These are phyloP conservation scores for Petrophora chlorosata DNA, from an alignment of 2,888 invertebrate species.

Conservation along the genomic window DNA sequence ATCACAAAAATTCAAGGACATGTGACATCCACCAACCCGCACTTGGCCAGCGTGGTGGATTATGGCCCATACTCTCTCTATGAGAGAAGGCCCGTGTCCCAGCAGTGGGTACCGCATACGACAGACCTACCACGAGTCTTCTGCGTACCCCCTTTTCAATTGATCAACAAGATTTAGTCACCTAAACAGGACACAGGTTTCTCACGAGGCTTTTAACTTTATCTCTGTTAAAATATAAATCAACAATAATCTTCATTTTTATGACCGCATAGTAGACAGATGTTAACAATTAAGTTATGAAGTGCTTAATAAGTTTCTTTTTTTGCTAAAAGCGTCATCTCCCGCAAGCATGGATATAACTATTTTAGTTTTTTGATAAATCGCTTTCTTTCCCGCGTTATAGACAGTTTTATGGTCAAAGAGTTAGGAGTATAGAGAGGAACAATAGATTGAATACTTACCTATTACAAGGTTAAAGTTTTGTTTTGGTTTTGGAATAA, in stretches of 20 bases:
- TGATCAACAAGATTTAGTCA: too few species aligned
- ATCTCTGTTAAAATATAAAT: constrained; percentile 31
- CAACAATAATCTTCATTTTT: constrained; percentile 34
- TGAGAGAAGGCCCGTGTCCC: too few species aligned
- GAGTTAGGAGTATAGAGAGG: constrained; percentile 7
- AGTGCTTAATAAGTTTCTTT: constrained; percentile 18
- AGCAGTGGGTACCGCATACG: too few species aligned
- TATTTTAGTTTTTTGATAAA: constrained; percentile 77
- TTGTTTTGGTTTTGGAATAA: too few species aligned
- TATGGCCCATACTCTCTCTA: too few species aligned
- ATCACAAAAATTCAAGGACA: too few species aligned
- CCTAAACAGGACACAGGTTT: constrained; percentile 7
- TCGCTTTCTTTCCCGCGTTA: constrained; percentile 57
- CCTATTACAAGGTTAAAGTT: too few species aligned
- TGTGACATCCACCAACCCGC: too few species aligned
- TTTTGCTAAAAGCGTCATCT: constrained; percentile 36
- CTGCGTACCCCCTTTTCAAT: too few species aligned
- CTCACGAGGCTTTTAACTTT: constrained; percentile 27
- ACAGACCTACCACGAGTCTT: too few species aligned
- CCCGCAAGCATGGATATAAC: constrained; percentile 42
- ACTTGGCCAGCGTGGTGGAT: too few species aligned
- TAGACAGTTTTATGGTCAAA: constrained; percentile 21
- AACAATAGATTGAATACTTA: background rate
- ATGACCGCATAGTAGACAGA: constrained; percentile 28
- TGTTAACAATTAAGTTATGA: constrained; percentile 28